phyloP scores from a whole-genome alignment of 2,888 invertebrate genomes.

The Nipponacmea schrenckii region DNA sequence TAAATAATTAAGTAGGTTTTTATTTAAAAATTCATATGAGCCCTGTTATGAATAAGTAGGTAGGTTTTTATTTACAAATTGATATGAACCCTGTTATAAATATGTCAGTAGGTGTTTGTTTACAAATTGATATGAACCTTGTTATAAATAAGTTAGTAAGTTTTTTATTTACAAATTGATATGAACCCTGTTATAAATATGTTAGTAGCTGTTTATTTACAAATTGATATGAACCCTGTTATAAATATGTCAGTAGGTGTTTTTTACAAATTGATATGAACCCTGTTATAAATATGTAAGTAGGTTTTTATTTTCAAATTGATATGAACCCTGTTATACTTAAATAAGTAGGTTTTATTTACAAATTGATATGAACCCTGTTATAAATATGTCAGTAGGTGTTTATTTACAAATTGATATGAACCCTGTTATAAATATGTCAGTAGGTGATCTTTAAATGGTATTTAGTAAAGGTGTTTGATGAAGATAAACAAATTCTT shows the following conservation, averaged over 20 bases:
- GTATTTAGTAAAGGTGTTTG: too few species aligned
- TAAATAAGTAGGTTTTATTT: constrained; percentile 79
- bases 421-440: too few species aligned
- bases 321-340: neutral
- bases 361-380: constrained; percentile 86
- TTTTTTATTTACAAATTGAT: neutral
- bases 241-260: too few species aligned
- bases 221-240: too few species aligned
- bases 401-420: neutral
- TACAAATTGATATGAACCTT: too few species aligned
- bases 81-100: too few species aligned
- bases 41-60: neutral
- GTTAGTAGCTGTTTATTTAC: too few species aligned
- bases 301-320: neutral
- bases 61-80: neutral
- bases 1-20: constrained; percentile 72
- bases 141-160: neutral
- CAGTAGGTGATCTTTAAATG: too few species aligned
- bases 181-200: too few species aligned
- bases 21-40: neutral
- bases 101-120: neutral
- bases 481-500: too few species aligned
- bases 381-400: neutral
- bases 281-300: constrained; percentile 77
- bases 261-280: constrained; percentile 89